Conservation (phyloP, 2,113 vertebrate species). For the Anhinga anhinga region DNA sequence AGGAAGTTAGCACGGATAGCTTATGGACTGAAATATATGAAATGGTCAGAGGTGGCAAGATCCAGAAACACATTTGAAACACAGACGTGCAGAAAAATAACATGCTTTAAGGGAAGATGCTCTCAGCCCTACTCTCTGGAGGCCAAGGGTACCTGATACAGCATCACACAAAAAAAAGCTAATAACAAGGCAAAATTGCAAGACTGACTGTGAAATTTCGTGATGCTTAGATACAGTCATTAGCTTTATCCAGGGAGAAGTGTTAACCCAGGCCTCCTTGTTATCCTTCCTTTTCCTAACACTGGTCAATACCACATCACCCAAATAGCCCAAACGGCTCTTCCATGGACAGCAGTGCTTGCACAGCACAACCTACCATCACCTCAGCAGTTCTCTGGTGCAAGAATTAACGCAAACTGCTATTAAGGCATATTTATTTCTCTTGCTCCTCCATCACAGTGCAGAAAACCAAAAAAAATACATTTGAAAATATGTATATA, state of each 20-base stretch:
- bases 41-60: not conserved
- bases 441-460: not conserved
- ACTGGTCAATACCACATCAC: not conserved
- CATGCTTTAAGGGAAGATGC: not conserved
- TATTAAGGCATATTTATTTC: not conserved
- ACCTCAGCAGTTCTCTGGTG: not conserved
- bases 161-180: not conserved
- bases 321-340: not conserved
- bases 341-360: not conserved
- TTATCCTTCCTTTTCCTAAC: not conserved
- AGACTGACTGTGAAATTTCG: not conserved
- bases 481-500: not conserved
- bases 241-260: not conserved
- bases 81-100: not conserved
- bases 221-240: fast-evolving
- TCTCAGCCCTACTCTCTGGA: not conserved
- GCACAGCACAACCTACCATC: not conserved
- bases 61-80: fast-evolving
- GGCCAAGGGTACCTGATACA: not conserved
- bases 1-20: not conserved
- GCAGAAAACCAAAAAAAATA: not conserved
- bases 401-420: not conserved
- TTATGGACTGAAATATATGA: fast-evolving
- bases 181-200: not conserved
- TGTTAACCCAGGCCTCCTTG: not conserved